These are phyloP conservation scores for Acleris sparsana DNA, from an alignment of 2,888 invertebrate species.

Conservation along the genomic window DNA sequence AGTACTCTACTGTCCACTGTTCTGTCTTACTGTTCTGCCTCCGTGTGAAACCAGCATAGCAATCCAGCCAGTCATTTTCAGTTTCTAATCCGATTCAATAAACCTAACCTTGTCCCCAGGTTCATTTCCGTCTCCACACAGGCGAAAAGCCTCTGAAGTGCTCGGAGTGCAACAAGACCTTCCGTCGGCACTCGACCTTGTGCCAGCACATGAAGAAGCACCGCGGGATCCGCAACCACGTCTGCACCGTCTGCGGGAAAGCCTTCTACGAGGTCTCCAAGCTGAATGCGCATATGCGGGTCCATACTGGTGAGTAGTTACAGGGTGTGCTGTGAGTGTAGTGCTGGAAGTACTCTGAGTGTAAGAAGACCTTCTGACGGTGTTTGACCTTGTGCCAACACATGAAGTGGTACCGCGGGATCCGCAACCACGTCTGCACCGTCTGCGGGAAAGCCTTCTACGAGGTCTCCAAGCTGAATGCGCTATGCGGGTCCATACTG, in stretches of 20 bases:
- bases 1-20: too few relatives aligned
- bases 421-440: slow-evolving; percentile 75
- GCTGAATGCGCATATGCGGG: slow-evolving; percentile 78
- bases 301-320: slow-evolving; percentile 69
- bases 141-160: slow-evolving; percentile 80
- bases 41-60: too few relatives aligned
- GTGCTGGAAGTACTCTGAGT: slow-evolving; percentile 66
- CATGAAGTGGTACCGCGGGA: slow-evolving; percentile 81
- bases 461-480: slow-evolving; percentile 80
- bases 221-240: slow-evolving; percentile 77
- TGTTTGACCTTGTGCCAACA: slow-evolving; percentile 81
- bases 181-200: slow-evolving; percentile 78
- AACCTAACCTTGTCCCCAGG: slow-evolving; percentile 49
- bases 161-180: slow-evolving; percentile 76
- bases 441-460: slow-evolving; percentile 78
- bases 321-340: too few relatives aligned
- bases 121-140: slow-evolving; percentile 78
- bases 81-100: not conserved
- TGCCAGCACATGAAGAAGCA: slow-evolving; percentile 77
- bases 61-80: too few relatives aligned
- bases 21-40: too few relatives aligned
- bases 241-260: slow-evolving; percentile 73
- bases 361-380: slow-evolving; percentile 77
- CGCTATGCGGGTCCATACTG: slow-evolving; percentile 79
- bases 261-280: slow-evolving; percentile 82